A percentile compares a stretch with the other conserved stretches of the same genome.
Conservation (phyloP, 2,888 invertebrate species). For the Prionchulus punctatus region DNA sequence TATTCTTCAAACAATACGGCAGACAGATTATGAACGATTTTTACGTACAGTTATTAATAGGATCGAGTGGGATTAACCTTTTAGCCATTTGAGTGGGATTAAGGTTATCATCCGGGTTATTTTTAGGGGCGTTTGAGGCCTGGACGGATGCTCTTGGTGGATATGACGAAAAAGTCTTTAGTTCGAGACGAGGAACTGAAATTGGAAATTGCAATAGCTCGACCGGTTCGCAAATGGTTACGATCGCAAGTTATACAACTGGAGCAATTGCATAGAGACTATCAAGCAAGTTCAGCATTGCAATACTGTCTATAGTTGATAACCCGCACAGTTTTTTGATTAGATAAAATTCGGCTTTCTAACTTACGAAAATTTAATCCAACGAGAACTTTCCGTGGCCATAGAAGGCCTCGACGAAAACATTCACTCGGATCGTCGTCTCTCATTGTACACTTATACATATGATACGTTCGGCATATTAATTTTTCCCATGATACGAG, state of each 20-base stretch:
- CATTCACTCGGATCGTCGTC: conserved; percentile 54
- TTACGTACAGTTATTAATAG: no score
- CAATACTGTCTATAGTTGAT: no score
- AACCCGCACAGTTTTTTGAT: neutral
- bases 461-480: conserved; percentile 85
- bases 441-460: conserved; percentile 80
- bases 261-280: conserved; percentile 28
- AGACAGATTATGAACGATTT: no score
- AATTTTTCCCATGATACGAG: conserved; percentile 83
- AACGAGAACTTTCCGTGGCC: conserved; percentile 16
- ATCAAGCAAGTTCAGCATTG: conserved; percentile 25
- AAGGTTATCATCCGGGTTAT: conserved; percentile 15
- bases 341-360: conserved; percentile 29
- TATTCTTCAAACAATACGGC: no score
- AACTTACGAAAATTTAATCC: conserved; percentile 28
- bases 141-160: conserved; percentile 91
- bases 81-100: neutral
- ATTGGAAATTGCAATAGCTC: conserved; percentile 60
- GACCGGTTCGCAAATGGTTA: conserved; percentile 81
- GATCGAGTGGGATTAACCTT: no score
- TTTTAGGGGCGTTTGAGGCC: conserved; percentile 84
- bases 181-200: conserved; percentile 88
- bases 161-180: conserved; percentile 66
- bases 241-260: conserved; percentile 25
- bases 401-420: conserved; percentile 18